A percentile compares a stretch with the other conserved stretches of the same genome.
These are phyloP conservation scores for Xiphydria camelus DNA, from an alignment of 2,888 invertebrate genomes.

Conservation along the genomic window DNA sequence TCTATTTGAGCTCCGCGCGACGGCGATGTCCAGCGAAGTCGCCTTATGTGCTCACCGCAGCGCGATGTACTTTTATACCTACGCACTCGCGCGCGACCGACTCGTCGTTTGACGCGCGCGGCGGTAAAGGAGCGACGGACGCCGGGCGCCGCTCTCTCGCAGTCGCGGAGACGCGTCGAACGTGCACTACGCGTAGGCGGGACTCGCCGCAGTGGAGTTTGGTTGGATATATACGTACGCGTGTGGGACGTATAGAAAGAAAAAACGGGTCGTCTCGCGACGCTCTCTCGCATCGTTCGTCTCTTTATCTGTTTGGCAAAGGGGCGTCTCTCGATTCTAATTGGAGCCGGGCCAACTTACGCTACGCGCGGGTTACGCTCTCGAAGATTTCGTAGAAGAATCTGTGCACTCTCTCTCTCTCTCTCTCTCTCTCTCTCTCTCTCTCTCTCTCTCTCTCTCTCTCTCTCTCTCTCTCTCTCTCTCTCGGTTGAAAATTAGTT, in stretches of 20 bases:
- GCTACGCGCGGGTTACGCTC: conserved; percentile 1
- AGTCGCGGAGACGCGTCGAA: no score
- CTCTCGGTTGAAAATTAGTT: background rate
- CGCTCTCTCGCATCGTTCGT: background rate
- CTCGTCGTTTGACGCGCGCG: no score
- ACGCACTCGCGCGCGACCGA: no score
- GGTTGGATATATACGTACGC: background rate
- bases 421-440: background rate
- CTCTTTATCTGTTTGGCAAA: conserved; percentile 1
- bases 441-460: background rate
- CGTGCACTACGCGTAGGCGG: no score
- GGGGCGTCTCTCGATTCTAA: background rate
- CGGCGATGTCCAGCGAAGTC: no score
- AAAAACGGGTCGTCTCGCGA: background rate
- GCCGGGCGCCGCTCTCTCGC: no score
- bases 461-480: background rate
- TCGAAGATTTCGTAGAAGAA: background rate
- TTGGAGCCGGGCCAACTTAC: background rate
- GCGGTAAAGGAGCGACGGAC: no score
- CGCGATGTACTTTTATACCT: no score
- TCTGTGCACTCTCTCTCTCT: background rate
- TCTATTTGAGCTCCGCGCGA: background rate
- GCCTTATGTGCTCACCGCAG: no score
- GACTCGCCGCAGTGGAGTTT: no score
- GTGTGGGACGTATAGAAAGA: background rate